Conservation (phyloP, 2,888 invertebrate species). For the Hybos culiciformis region DNA sequence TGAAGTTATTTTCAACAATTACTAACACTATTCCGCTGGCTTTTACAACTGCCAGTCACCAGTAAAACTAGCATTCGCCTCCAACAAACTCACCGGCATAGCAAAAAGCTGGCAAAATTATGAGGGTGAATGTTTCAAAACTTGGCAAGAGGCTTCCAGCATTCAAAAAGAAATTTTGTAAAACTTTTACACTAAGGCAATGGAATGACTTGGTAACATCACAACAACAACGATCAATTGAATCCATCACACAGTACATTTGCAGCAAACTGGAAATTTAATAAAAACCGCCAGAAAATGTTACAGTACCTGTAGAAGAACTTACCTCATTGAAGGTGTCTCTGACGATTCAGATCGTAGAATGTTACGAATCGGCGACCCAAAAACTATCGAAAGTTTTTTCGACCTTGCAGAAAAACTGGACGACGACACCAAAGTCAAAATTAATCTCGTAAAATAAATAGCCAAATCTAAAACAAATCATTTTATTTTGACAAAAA, state of each 20-base stretch:
- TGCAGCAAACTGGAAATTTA: not conserved
- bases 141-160: slow-evolving; percentile 2
- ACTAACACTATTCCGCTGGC: too few species aligned
- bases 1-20: too few species aligned
- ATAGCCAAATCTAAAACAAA: too few species aligned
- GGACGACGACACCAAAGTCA: not conserved
- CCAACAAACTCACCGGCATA: slow-evolving; percentile 3
- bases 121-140: slow-evolving; percentile 4
- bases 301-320: not conserved
- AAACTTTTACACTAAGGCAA: slow-evolving; percentile 5
- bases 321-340: not conserved
- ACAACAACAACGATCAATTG: slow-evolving; percentile 6
- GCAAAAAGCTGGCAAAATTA: slow-evolving; percentile 9
- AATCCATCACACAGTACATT: slow-evolving; percentile 4
- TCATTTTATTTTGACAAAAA: too few species aligned
- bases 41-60: too few species aligned
- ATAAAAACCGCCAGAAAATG: not conserved
- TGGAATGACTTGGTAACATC: slow-evolving; percentile 6
- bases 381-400: not conserved
- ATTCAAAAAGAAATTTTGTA: slow-evolving; percentile 2
- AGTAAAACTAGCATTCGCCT: slow-evolving; percentile 3
- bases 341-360: not conserved
- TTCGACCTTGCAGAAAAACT: not conserved
- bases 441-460: not conserved
- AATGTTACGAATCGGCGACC: not conserved